Evolutionary conservation across 2,888 invertebrate genomes (phyloP).

Genomic region (Heliconius ethilla): DNA sequence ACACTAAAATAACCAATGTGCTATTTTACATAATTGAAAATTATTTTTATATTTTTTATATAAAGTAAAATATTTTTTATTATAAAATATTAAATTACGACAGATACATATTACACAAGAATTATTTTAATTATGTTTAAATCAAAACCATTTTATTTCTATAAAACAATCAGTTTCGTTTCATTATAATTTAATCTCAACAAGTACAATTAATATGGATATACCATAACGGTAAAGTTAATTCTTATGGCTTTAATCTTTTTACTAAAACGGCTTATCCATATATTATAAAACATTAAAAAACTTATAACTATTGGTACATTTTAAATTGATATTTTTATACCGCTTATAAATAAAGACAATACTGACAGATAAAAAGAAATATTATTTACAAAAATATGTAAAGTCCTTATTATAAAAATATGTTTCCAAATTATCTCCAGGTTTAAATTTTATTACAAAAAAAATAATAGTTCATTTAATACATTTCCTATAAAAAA

Average conservation of each 20-base stretch:
- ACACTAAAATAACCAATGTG: neutral
- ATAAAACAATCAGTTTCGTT: neutral
- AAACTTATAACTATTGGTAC: slow-evolving; percentile 5
- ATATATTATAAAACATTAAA: neutral
- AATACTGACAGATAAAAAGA: slow-evolving; percentile 42
- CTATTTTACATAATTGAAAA: neutral
- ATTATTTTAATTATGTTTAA: neutral
- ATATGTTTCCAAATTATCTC: neutral
- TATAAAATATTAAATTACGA: neutral
- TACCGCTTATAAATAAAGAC: slow-evolving; percentile 30
- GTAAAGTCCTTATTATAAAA: neutral
- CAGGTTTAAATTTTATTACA: neutral
- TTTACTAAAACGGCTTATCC: neutral
- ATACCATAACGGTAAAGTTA: neutral
- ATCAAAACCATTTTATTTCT: neutral
- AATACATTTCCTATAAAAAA: neutral
- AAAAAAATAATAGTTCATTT: neutral
- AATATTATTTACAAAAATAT: slow-evolving; percentile 22
- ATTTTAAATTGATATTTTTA: slow-evolving; percentile 14
- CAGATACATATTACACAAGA: neutral
- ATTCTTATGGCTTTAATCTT: neutral
- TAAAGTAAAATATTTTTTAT: neutral
- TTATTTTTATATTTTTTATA: neutral
- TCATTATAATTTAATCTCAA: slow-evolving; percentile 12
- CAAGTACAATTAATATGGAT: neutral